Base-by-base conservation (phyloP, 2,888 invertebrate genomes). In the Hydriomena furcata region DNA sequence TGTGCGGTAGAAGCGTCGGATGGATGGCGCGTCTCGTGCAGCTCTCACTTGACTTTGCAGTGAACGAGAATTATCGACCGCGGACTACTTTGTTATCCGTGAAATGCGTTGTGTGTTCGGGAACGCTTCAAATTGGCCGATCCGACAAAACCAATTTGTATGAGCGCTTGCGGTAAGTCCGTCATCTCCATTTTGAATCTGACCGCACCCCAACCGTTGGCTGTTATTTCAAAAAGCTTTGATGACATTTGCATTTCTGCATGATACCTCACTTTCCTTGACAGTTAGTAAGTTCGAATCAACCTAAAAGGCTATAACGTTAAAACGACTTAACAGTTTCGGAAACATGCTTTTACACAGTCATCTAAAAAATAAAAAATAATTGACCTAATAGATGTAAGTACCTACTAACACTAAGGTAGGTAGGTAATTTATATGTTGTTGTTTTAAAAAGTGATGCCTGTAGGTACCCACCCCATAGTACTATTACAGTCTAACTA, bases 11-110 rank as follows among this genome's bases (percentile, higher is more conserved):
- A 67, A 82, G 73, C 82, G 75, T 66, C 69, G 77, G 79, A 66
- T 72, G 79, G 71, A 76, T 78, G 73, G 72, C 72, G 71, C 69
- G 73, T 73, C 68, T 70, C 73, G 76, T 72, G 76, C 71, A 74
- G 73, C 81, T 76, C 74, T 74, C 76, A 76, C 72, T 66, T 69
- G 72, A 71, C 74, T 74, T 81, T 60, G 52, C 54, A 52, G 75
- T 80, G 82, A 76, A 72, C 78, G 73, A 71, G 71, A 73, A 72
- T 56, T 88, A 88, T 89, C 82, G 88, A 89, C 87, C 88, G 88
- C 68, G 71, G 69, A 66, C 77, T 69, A 74, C 75, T 75, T 77
- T 72, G 75, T 71, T 78, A 78, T 73, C 68, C 80, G 73, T 76
- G 76, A 73, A 75, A 78, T 78, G 78, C 82, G 76, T 78, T 77